Base-by-base conservation (phyloP, 2,113 vertebrate genomes). In the Megalops atlanticus region DNA sequence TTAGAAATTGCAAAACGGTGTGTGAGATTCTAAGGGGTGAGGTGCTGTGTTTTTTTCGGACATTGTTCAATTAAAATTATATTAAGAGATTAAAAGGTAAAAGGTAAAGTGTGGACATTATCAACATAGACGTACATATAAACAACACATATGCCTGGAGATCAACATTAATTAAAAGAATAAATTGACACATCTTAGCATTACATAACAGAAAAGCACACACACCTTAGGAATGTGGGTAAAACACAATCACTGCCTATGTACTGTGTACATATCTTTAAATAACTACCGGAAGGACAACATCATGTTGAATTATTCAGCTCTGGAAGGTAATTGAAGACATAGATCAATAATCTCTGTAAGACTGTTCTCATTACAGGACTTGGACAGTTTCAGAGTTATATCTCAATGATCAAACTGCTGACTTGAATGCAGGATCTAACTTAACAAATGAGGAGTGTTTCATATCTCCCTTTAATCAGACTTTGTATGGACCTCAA, bases 261-360 rank as follows among this genome's bases (percentile, higher is more conserved):
- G 15, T 49, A 74, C 27, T 1, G 5, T 74, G 73, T 45, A 18
- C 40, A 71, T 40, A 43, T 18, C 71, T 81, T 64, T 64, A 68
- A 73, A 49, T 54, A 54, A 31, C 77, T 39, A 64, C 24, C 74
- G 70, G 24, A 74, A 80, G 41, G 69, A 38, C 68, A 80, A 39
- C 43, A 72, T 68, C 79, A 81, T 83, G 85, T 89, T 91, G 85
- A 89, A 91, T 91, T 88, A 93, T 89, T 90, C 87, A 90, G 83
- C 76, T 84, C 85, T 87, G 85, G 83, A 87, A 90, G 86, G 88
- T 92, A 91, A 92, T 90, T 91, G 84, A 88, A 81, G 89, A 89
- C 73, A 76, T 86, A 90, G 90, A 93, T 91, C 93, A 90, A 92
- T 90, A 89, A 91, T 82, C 86, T 89, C 87, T 85, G 80, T 84